Conservation (phyloP, 2,797 vertebrate genomes). For the Dicrostonyx torquatus region DNA sequence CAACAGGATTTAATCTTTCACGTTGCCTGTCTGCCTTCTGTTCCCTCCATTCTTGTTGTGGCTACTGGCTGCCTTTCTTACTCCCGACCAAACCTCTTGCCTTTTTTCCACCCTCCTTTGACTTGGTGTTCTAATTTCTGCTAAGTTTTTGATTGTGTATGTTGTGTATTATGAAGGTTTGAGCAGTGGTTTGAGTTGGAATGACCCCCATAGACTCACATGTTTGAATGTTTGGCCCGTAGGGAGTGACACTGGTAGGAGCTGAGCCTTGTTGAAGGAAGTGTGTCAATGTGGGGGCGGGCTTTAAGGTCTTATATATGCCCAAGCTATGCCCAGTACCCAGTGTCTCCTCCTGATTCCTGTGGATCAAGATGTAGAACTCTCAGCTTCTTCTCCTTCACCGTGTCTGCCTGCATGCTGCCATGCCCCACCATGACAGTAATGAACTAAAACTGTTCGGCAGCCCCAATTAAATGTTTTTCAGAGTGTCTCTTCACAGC, state of each 20-base stretch:
- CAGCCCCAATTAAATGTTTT: neutral
- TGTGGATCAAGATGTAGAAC: neutral
- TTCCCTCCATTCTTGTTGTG: neutral
- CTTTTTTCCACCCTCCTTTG: neutral
- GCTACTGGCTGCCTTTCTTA: neutral
- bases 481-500: neutral
- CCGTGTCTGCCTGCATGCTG: neutral
- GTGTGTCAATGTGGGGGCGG: neutral
- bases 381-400: neutral
- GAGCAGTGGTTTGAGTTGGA: neutral
- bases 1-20: neutral
- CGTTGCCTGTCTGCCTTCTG: neutral
- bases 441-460: neutral
- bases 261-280: neutral
- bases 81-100: neutral
- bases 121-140: constrained; percentile 21
- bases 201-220: neutral
- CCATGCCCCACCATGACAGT: neutral
- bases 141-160: neutral
- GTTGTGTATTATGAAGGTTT: constrained; percentile 3
- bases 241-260: neutral
- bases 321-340: neutral
- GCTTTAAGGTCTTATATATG: neutral
- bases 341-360: neutral
- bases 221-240: neutral